Evolutionary conservation across 2,797 vertebrate species (phyloP).

Genomic region (Chlorospingus semifuscus): DNA sequence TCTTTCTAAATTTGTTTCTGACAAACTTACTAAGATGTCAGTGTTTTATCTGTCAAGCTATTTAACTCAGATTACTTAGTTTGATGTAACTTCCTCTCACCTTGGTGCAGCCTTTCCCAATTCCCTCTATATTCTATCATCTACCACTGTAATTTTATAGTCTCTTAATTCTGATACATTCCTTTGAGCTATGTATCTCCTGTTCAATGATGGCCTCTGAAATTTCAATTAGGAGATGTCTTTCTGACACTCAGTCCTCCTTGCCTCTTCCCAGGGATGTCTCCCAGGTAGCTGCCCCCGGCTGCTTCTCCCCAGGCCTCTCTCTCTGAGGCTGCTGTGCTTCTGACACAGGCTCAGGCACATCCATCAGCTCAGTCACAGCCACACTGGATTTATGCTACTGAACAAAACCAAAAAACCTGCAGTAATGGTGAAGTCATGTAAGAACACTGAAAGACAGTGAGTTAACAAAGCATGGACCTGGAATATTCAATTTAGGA

Average conservation of each 20-base stretch:
- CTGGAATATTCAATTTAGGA: not conserved
- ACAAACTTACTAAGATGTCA: not conserved
- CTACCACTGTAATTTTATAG: not conserved
- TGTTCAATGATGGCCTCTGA: not conserved
- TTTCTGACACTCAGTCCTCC: not conserved
- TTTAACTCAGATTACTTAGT: not conserved
- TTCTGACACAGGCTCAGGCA: not conserved
- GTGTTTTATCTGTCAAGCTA: not conserved
- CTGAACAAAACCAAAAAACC: not conserved
- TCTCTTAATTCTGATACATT: not conserved
- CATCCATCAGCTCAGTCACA: not conserved
- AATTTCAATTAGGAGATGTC: not conserved
- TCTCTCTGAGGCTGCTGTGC: not conserved
- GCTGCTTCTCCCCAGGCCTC: not conserved
- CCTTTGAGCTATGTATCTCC: not conserved
- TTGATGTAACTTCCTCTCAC: not conserved
- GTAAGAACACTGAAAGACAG: not conserved
- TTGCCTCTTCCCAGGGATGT: not conserved
- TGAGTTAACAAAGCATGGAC: not conserved
- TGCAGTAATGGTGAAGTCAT: not conserved
- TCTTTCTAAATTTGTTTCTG: not conserved
- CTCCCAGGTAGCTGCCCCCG: not conserved
- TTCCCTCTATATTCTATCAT: not conserved
- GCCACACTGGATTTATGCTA: rapidly evolving
- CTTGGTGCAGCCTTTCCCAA: not conserved